Evolutionary conservation across 1,140 invertebrate species (phyloP).

Genomic region (Belonocnema kinseyi): DNA sequence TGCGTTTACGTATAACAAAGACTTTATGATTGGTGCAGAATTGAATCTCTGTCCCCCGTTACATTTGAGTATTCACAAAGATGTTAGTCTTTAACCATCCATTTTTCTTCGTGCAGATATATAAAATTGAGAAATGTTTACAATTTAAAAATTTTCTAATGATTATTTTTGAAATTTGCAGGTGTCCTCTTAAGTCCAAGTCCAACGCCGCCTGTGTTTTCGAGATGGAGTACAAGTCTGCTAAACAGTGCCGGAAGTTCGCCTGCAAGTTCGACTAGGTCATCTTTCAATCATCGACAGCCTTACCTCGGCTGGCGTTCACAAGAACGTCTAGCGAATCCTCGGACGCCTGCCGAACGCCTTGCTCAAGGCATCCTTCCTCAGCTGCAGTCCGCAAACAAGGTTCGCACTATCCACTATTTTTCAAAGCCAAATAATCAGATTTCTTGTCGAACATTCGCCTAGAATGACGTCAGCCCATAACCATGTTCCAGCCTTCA

Average conservation of each 20-base stretch:
- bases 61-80: no score
- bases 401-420: slow-evolving; percentile 53
- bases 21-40: no score
- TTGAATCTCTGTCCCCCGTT: no score
- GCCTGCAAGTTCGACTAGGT: slow-evolving; percentile 80
- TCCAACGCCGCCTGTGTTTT: slow-evolving; percentile 78
- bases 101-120: neutral
- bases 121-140: neutral
- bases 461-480: neutral
- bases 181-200: slow-evolving; percentile 74
- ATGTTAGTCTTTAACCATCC: neutral
- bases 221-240: slow-evolving; percentile 90
- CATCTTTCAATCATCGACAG: slow-evolving; percentile 81
- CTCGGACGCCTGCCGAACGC: slow-evolving; percentile 89
- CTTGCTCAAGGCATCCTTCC: slow-evolving; percentile 76
- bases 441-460: neutral
- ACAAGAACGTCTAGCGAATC: slow-evolving; percentile 86
- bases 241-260: slow-evolving; percentile 85
- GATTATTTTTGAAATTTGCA: slow-evolving; percentile 21
- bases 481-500: neutral
- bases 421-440: neutral
- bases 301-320: slow-evolving; percentile 94
- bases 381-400: slow-evolving; percentile 71
- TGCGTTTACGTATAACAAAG: no score
- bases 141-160: no score